Percentiles rank a stretch among this genome's conserved stretches.
These are phyloP conservation scores for Catharus ustulatus DNA, from an alignment of 2,797 vertebrate species.

Conservation along the genomic window DNA sequence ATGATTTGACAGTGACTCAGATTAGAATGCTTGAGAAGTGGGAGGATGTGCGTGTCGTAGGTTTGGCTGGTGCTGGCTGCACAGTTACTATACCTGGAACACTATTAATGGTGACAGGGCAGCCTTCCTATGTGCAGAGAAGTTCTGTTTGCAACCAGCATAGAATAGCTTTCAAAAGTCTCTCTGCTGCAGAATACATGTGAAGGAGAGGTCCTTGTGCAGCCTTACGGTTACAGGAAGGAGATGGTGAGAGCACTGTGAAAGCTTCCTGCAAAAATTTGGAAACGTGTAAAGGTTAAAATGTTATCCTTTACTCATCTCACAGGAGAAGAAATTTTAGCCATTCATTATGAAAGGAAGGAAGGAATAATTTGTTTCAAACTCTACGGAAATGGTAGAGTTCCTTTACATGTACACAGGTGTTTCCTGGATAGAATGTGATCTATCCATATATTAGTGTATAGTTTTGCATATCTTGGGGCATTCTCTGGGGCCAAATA, in stretches of 20 bases:
- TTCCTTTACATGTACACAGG: constrained; percentile 2
- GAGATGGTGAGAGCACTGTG: background rate
- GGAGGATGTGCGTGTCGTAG: background rate
- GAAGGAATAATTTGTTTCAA: constrained; percentile 36
- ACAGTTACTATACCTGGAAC: background rate
- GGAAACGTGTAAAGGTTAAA: background rate
- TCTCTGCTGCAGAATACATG: background rate
- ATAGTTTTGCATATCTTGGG: background rate
- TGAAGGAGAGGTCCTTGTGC: background rate
- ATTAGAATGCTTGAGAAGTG: background rate
- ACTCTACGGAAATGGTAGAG: background rate
- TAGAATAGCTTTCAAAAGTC: background rate
- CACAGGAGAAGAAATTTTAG: background rate
- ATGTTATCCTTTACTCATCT: background rate
- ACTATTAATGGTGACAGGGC: background rate
- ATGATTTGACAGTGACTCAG: background rate
- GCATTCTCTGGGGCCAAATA: background rate
- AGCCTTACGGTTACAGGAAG: background rate
- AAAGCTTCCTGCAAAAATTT: background rate
- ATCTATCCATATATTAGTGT: background rate
- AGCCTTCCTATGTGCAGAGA: background rate
- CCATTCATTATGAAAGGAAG: constrained; percentile 2
- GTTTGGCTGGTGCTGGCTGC: background rate
- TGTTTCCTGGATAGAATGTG: background rate
- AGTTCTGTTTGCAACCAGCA: background rate